phyloP scores from a whole-genome alignment of 2,797 vertebrate genomes.

The Ctenopoma kingsleyae region DNA sequence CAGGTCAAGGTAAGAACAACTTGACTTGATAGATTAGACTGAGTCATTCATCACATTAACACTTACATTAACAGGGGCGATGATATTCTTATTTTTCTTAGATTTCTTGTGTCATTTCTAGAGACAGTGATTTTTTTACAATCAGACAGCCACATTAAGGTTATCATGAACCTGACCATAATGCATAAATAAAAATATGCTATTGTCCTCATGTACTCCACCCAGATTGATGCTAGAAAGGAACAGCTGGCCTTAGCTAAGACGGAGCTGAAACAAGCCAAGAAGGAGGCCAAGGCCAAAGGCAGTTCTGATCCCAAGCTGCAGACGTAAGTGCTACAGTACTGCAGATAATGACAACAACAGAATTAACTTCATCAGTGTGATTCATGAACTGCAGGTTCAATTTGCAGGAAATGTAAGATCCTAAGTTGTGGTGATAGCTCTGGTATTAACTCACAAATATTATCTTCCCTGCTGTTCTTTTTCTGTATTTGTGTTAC shows the following conservation, averaged over 20 bases:
- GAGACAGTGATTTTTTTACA: background rate
- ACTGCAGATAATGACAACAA: background rate
- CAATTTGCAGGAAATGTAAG: background rate
- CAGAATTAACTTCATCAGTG: no score
- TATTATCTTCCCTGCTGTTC: conserved; percentile 1
- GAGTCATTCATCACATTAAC: background rate
- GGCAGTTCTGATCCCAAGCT: conserved; percentile 69
- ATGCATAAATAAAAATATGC: background rate
- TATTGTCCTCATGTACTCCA: background rate
- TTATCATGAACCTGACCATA: background rate
- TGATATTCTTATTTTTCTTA: background rate
- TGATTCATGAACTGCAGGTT: background rate
- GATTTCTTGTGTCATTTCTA: background rate
- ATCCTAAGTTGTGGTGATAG: background rate
- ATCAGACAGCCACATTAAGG: background rate
- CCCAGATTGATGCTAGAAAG: conserved; percentile 79
- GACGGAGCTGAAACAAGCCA: conserved; percentile 78
- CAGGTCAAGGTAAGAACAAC: conserved; percentile 70
- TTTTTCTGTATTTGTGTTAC: background rate
- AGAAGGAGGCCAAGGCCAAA: conserved; percentile 80
- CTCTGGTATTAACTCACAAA: background rate
- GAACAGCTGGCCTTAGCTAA: conserved; percentile 78
- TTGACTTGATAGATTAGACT: background rate
- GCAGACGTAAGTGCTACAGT: conserved; percentile 69
- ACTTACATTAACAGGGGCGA: background rate